Base-by-base conservation (phyloP, 2,113 vertebrate species). In the Micromys minutus region DNA sequence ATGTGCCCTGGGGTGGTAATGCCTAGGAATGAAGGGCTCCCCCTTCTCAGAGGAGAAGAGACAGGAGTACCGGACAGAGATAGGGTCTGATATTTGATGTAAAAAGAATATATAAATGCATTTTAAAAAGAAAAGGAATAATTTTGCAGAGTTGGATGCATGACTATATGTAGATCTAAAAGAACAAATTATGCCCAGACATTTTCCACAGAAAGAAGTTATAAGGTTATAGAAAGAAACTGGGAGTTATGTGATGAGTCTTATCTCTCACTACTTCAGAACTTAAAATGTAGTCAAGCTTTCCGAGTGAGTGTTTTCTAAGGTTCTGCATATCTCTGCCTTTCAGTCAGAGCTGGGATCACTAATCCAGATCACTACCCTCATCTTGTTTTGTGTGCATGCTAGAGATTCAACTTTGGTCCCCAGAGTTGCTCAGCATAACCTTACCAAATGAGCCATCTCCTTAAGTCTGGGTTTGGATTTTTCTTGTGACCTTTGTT, bases 401-500 rank as follows among this genome's bases (percentile, higher is more conserved):
- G 2, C 21, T n/a, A 24, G 63, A 13, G 42, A 87, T 36, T 19
- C 15, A 87, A n/a, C 31, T 50, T 31, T 87, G 84, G 5, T 36
- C 11, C 45, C 52, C 12, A 36, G 17, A 36, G 22, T n/a, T n/a
- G 45, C 12, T 50, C 34, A n/a, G 21, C 65, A 87, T 26, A 26
- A 7, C 34, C 50, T 52, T 52, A 29, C 21, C 12, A 26, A n/a
- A 2, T 24, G 34, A 52, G 10, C 3, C 7, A n/a, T 39, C 65
- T 87, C 34, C 42, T 67, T 13, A 52, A 47, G 11, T 36, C 29
- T n/a, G 79, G 57, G 0, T 90, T 91, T 93, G 34, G 26, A 36
- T 77, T 91, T 75, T 61, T 92, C 11, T 52, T 89, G 50, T 65
- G 84, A 29, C 34, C 96, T 92, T 91, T 29, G 42, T 31, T 95